Evolutionary conservation across 2,797 vertebrate species (phyloP).

Genomic region (Merluccius polli): DNA sequence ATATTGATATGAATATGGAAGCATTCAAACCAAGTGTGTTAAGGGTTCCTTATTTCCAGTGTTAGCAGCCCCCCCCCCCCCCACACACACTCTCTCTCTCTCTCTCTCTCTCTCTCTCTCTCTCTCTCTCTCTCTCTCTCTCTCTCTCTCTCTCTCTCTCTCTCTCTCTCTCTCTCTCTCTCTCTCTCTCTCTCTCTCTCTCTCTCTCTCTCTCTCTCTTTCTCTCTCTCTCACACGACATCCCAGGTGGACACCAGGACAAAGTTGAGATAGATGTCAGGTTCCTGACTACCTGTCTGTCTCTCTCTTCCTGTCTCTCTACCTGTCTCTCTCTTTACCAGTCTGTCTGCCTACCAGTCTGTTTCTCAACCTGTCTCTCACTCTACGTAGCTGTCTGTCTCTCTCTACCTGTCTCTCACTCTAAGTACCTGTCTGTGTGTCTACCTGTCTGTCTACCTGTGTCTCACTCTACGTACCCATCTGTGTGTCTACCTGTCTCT

Average conservation of each 20-base stretch:
- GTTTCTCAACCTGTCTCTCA: no score
- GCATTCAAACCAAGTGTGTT: not conserved
- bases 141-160: no score
- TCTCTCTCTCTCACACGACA: not conserved
- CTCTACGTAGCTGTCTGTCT: not conserved
- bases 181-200: no score
- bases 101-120: no score
- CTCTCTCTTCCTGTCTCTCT: not conserved
- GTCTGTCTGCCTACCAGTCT: no score
- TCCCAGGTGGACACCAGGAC: not conserved
- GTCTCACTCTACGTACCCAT: not conserved
- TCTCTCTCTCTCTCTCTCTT: no score
- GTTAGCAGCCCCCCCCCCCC: slow-evolving; percentile 18
- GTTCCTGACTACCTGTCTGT: not conserved
- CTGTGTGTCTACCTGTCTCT: not conserved
- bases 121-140: no score
- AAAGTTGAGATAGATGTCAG: not conserved
- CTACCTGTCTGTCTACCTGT: not conserved
- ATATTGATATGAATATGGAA: not conserved
- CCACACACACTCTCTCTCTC: slow-evolving; percentile 30
- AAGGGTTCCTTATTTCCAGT: not conserved
- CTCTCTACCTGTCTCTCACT: not conserved
- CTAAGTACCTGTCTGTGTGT: not conserved
- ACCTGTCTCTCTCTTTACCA: no score
- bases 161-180: no score